Evolutionary conservation across 2,797 vertebrate species (phyloP).

Genomic region (Karalla daura): DNA sequence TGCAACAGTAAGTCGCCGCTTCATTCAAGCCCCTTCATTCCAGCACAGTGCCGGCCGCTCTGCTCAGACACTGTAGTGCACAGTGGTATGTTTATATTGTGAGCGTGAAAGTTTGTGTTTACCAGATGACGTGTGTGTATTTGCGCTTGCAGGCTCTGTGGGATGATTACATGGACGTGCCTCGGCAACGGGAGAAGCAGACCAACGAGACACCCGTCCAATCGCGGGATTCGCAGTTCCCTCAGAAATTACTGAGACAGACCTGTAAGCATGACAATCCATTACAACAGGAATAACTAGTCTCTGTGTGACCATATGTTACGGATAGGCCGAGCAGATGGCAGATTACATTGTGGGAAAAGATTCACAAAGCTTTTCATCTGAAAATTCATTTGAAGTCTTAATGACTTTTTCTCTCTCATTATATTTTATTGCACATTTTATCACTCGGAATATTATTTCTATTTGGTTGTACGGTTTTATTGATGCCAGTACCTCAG

Average conservation of each 20-base stretch:
- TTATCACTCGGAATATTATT: too few species aligned
- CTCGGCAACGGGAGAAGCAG: conserved; percentile 87
- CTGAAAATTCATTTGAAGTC: too few species aligned
- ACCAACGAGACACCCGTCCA: conserved; percentile 78
- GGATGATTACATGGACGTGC: conserved; percentile 93
- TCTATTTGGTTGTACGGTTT: too few species aligned
- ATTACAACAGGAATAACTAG: neutral
- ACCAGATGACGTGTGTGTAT: conserved; percentile 11
- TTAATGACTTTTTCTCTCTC: too few species aligned
- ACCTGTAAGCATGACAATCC: conserved; percentile 85
- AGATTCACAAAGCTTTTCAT: too few species aligned
- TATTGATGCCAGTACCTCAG: too few species aligned
- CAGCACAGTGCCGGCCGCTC: neutral
- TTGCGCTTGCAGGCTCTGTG: conserved; percentile 83
- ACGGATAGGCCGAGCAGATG: neutral
- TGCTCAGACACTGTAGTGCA: neutral
- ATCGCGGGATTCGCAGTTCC: conserved; percentile 78
- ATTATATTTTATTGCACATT: too few species aligned
- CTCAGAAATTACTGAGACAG: conserved; percentile 86
- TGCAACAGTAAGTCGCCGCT: conserved; percentile 82
- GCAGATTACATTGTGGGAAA: too few species aligned
- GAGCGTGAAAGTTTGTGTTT: neutral
- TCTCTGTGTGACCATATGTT: neutral
- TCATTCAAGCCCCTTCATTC: neutral
- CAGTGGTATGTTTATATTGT: neutral